These are phyloP conservation scores for Strix aluco DNA, from an alignment of 2,113 vertebrate species.

Conservation along the genomic window DNA sequence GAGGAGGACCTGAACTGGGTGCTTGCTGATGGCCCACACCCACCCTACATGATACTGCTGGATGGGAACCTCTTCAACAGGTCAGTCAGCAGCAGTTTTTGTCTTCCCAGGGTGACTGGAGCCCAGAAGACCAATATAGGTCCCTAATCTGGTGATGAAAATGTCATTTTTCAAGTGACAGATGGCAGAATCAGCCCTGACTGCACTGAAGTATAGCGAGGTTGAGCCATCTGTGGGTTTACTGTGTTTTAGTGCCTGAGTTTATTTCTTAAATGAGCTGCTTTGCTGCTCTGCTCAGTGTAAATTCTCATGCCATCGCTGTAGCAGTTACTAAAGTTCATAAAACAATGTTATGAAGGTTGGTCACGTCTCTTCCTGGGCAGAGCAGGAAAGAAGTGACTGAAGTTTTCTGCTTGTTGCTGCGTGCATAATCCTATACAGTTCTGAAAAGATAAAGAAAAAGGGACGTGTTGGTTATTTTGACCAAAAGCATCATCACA, in stretches of 20 bases:
- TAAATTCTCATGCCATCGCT: background rate
- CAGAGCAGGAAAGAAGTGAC: background rate
- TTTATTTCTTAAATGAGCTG: background rate
- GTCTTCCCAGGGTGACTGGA: background rate
- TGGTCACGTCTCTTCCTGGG: background rate
- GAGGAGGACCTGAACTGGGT: conserved; percentile 87
- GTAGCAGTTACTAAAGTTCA: background rate
- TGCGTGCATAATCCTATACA: accelerated
- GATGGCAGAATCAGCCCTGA: background rate
- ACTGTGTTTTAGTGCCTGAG: accelerated
- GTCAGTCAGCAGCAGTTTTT: conserved; percentile 42
- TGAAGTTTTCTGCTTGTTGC: background rate
- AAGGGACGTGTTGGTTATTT: background rate
- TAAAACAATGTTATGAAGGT: accelerated
- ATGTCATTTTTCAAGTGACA: background rate
- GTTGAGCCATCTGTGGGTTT: accelerated
- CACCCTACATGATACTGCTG: conserved; percentile 90
- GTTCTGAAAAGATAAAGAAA: background rate
- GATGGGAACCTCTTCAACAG: conserved; percentile 86
- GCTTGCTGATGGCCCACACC: conserved; percentile 78
- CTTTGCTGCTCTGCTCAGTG: background rate
- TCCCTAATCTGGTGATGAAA: background rate
- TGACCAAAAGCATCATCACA: background rate
- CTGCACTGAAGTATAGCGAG: background rate
- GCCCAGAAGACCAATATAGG: background rate